Percentiles rank a stretch among this genome's conserved stretches.
These are phyloP conservation scores for Endomychus coccineus DNA, from an alignment of 2,888 invertebrate genomes.

Conservation along the genomic window DNA sequence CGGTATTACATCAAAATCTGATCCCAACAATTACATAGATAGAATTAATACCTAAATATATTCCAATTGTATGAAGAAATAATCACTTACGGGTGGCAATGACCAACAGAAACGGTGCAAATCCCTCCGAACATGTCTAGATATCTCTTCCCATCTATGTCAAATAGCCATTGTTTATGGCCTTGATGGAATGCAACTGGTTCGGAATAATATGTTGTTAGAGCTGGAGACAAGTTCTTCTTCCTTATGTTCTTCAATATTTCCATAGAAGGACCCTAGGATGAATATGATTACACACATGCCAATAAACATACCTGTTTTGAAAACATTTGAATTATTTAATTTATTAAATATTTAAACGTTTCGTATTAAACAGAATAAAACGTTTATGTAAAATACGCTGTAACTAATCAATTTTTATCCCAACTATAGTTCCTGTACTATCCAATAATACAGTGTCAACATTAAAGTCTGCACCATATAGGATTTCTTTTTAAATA, in stretches of 20 bases:
- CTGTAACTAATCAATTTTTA: too few species aligned
- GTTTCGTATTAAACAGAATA: too few species aligned
- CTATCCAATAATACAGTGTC: too few species aligned
- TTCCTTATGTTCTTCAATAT: constrained; percentile 53
- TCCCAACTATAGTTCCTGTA: too few species aligned
- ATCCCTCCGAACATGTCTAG: constrained; percentile 95
- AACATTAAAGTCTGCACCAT: too few species aligned
- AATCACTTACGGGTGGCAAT: constrained; percentile 88
- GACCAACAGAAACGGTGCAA: constrained; percentile 94
- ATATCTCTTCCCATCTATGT: constrained; percentile 77
- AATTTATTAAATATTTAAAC: too few species aligned
- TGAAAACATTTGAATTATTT: too few species aligned
- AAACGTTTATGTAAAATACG: too few species aligned
- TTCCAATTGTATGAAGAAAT: not conserved
- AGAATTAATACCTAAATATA: not conserved
- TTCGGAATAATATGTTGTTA: constrained; percentile 68
- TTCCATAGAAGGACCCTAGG: constrained; percentile 56
- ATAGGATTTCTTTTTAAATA: too few species aligned
- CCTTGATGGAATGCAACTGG: constrained; percentile 82
- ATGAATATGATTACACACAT: too few species aligned
- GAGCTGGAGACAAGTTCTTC: constrained; percentile 61
- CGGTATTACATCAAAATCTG: too few species aligned
- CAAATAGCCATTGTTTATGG: constrained; percentile 88
- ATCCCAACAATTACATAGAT: not conserved
- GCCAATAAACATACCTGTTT: too few species aligned